phyloP scores from a whole-genome alignment of 2,888 invertebrate species.

The Euplexia lucipara region DNA sequence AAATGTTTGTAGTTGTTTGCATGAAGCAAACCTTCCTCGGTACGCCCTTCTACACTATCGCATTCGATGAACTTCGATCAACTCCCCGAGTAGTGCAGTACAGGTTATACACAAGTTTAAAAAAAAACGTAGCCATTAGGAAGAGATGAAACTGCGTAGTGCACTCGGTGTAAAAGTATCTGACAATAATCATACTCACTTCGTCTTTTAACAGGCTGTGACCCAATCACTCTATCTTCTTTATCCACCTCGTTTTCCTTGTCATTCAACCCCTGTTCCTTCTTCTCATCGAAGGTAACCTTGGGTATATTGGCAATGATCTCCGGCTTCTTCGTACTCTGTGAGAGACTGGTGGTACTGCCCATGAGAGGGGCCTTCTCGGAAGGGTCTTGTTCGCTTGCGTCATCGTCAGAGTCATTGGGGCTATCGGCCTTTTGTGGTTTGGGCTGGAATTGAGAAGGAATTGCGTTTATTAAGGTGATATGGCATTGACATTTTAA shows the following conservation, averaged over 20 bases:
- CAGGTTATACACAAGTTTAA: no score
- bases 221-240: conserved; percentile 78
- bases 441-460: conserved; percentile 77
- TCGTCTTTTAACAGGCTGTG: conserved; percentile 86
- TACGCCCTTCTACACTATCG: no score
- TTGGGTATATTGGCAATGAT: conserved; percentile 87
- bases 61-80: no score
- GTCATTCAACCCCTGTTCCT: conserved; percentile 69
- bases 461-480: conserved; percentile 6
- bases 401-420: conserved; percentile 84
- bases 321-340: conserved; percentile 80
- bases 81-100: no score
- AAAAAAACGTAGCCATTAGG: no score
- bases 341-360: conserved; percentile 78
- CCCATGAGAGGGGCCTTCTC: conserved; percentile 89
- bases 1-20: no score
- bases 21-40: no score
- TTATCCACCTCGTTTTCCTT: conserved; percentile 67
- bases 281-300: conserved; percentile 79
- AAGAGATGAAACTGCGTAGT: no score
- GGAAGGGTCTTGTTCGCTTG: conserved; percentile 84
- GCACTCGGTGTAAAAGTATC: not conserved
- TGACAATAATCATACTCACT: conserved; percentile 76
- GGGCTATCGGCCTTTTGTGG: conserved; percentile 70
- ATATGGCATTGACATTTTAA: no score